Evolutionary conservation across 2,113 vertebrate species (phyloP), one percentile per base, ranked within the genome.

Genomic region (Octodon degus): DNA sequence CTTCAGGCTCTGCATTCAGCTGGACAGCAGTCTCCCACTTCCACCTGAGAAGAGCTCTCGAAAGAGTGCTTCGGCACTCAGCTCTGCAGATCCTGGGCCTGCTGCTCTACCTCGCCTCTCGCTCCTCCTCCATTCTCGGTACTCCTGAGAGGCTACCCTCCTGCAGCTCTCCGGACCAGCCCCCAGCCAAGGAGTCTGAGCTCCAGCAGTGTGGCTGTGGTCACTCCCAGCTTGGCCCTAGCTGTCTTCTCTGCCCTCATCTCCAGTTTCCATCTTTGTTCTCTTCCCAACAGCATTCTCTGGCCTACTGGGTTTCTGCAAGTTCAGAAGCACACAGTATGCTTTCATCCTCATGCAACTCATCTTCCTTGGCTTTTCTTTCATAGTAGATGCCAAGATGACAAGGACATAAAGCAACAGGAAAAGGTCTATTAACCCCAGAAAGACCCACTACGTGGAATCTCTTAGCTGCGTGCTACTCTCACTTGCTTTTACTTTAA

Each of bases 401-500:
- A 83, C 53, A 86, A 92, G 58, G 80, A 86, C 81, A 86, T 83
- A 43, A 89, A 32, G 91, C 37, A 70, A 65, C 24, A 30, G 74
- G 50, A 92, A 37, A 47, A 79, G 4, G 37, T 62, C 68, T 76
- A 14, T 47, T 80, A 84, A 88, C n/a, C 81, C 22, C 6, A 87
- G 67, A 80, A 90, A 83, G 72, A 6, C 65, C 37, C 4, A 72
- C 62, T 70, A 93, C 55, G 60, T 30, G 1, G 77, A 86, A 76
- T 91, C 77, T 7, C 25, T 80, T 20, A 50, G 74, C n/a, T 58
- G 79, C 24, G 5, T 27, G 37, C 25, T 93, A 37, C 37, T 80
- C 62, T 90, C 32, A 76, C 24, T 86, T 63, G 34, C 70, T 85
- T 83, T 80, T 84, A 40, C 47, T 70, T 89, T 62, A 47, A 86